Percentiles rank a stretch among this genome's conserved stretches.
These are phyloP conservation scores for Chymomyza costata DNA, from an alignment of 1,140 invertebrate species.

Conservation along the genomic window DNA sequence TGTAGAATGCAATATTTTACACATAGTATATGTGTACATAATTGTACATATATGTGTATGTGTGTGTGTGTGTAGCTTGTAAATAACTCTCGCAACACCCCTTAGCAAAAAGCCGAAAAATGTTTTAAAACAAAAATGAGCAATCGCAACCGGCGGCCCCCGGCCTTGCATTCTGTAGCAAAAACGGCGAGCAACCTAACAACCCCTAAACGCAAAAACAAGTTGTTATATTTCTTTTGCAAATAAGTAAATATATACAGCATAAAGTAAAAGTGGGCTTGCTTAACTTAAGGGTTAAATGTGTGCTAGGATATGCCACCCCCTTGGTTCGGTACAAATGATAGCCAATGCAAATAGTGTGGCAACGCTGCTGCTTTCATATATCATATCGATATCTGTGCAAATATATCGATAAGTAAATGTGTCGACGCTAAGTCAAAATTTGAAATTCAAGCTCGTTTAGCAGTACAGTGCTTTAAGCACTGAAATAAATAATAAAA, in stretches of 20 bases:
- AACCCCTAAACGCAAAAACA: conserved; percentile 52
- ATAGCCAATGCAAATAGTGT: conserved; percentile 17
- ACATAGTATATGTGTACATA: no score
- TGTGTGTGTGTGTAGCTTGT: no score
- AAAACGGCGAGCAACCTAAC: conserved; percentile 13
- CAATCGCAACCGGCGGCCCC: conserved; percentile 22
- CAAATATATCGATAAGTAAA: no score
- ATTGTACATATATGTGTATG: no score
- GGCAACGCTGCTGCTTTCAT: conserved; percentile 31
- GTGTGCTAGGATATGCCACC: conserved; percentile 40
- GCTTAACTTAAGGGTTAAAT: conserved; percentile 57
- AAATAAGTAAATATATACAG: conserved; percentile 24
- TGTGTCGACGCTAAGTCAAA: no score
- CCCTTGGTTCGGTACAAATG: conserved; percentile 23
- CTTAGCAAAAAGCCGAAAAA: conserved; percentile 24
- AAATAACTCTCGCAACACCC: conserved; percentile 24
- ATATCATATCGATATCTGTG: conserved; percentile 1
- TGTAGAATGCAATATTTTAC: no score
- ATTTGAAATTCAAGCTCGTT: no score
- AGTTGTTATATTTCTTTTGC: conserved; percentile 57
- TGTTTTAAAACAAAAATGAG: conserved; percentile 49
- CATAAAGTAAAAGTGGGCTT: conserved; percentile 13
- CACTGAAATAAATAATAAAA: no score
- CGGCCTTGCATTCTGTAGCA: conserved; percentile 7
- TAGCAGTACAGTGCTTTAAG: no score